A percentile compares a stretch with the other conserved stretches of the same genome.
phyloP scores from a whole-genome alignment of 2,888 invertebrate species.

The Sarcophaga rosellei region DNA sequence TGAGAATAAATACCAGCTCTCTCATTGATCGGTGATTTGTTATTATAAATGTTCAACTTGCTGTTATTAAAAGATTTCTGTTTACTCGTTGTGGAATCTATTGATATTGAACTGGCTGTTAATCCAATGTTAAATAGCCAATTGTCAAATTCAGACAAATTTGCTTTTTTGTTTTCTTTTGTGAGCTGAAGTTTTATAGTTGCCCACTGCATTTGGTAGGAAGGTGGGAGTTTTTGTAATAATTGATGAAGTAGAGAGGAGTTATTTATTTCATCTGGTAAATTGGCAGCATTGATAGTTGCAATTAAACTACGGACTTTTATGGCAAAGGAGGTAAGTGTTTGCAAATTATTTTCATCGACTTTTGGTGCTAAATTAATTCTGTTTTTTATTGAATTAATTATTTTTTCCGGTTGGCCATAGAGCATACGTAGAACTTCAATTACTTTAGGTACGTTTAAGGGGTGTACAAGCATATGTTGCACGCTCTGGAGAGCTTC shows the following conservation, averaged over 20 bases:
- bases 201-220: slow-evolving; percentile 44
- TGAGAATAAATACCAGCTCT: neutral
- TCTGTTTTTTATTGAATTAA: slow-evolving; percentile 38
- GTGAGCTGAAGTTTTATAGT: slow-evolving; percentile 28
- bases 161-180: slow-evolving; percentile 37
- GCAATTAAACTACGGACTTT: neutral
- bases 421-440: slow-evolving; percentile 20
- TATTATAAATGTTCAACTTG: neutral
- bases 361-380: slow-evolving; percentile 24
- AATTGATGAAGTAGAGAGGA: neutral
- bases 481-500: slow-evolving; percentile 23
- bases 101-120: slow-evolving; percentile 34
- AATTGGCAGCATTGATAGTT: neutral
- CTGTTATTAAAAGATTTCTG: neutral
- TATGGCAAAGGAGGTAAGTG: slow-evolving; percentile 10
- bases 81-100: slow-evolving; percentile 7
- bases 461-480: slow-evolving; percentile 28
- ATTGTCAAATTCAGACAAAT: slow-evolving; percentile 37
- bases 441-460: neutral
- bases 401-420: slow-evolving; percentile 44
- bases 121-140: slow-evolving; percentile 41
- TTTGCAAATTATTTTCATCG: slow-evolving; percentile 27
- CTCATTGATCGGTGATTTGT: neutral
- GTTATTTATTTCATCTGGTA: slow-evolving; percentile 28
- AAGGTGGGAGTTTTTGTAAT: slow-evolving; percentile 19